A percentile compares a stretch with the other conserved stretches of the same genome.
Conservation (phyloP, 1,140 invertebrate genomes). For the Gonatopus flavifemur region DNA sequence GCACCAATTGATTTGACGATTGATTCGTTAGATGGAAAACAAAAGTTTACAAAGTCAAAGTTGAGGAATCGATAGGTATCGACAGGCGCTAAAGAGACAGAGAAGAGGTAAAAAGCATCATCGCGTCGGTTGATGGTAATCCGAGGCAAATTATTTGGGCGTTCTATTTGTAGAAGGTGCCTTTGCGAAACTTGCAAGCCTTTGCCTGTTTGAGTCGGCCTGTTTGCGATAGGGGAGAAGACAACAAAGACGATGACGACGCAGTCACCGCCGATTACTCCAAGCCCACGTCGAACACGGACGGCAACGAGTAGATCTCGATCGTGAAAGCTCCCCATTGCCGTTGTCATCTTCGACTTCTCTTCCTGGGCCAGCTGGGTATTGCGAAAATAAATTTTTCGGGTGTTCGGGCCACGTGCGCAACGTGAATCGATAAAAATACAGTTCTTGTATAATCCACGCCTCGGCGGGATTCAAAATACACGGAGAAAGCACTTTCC, state of each 20-base stretch:
- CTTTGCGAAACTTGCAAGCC: slow-evolving; percentile 55
- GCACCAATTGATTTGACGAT: too few species aligned
- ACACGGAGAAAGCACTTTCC: too few species aligned
- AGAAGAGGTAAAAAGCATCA: slow-evolving; percentile 24
- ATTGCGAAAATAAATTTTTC: slow-evolving; percentile 34
- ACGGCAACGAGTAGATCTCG: not conserved
- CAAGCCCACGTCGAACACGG: slow-evolving; percentile 7
- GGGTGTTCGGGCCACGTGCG: not conserved
- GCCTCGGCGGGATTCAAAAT: too few species aligned
- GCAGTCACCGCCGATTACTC: slow-evolving; percentile 8
- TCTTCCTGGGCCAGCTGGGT: slow-evolving; percentile 16
- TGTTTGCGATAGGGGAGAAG: slow-evolving; percentile 30
- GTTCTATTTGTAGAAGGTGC: slow-evolving; percentile 60
- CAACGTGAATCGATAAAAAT: slow-evolving; percentile 26
- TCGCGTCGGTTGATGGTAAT: slow-evolving; percentile 51
- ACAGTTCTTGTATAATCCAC: too few species aligned
- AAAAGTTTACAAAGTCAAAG: too few species aligned
- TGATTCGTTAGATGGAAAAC: too few species aligned
- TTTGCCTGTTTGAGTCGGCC: too few species aligned
- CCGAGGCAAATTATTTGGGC: slow-evolving; percentile 60
- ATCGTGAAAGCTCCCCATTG: too few species aligned
- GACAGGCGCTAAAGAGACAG: slow-evolving; percentile 1
- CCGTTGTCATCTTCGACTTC: too few species aligned
- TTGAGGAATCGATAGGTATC: too few species aligned
- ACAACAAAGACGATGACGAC: slow-evolving; percentile 19